Evolutionary conservation across 2,797 vertebrate genomes (phyloP).

Genomic region (Pyrocephalus nanus): DNA sequence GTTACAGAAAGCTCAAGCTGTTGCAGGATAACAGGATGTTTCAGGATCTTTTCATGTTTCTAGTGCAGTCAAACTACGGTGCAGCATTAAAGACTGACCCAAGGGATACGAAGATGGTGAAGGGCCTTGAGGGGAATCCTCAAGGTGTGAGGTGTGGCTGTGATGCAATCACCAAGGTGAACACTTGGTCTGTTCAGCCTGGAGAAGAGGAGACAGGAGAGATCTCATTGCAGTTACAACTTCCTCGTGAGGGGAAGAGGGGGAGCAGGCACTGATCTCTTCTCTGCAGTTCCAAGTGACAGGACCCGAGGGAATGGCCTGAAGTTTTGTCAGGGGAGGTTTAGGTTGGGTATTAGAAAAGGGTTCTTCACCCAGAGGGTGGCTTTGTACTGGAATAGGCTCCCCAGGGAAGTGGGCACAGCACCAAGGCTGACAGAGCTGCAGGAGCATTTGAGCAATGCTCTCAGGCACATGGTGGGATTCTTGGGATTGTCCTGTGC

Average conservation of each 20-base stretch:
- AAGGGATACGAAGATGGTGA: accelerated
- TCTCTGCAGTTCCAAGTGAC: too few species aligned
- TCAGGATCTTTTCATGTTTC: neutral
- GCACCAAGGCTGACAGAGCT: neutral
- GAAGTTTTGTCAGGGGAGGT: too few species aligned
- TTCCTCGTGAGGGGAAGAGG: neutral
- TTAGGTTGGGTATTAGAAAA: neutral
- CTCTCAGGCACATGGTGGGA: neutral
- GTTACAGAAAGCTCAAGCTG: neutral
- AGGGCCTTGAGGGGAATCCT: neutral
- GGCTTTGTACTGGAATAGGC: neutral
- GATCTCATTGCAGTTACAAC: neutral
- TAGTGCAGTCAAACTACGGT: accelerated
- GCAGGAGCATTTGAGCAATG: neutral
- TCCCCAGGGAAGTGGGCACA: neutral
- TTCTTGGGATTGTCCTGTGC: neutral
- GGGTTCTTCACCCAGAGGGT: neutral
- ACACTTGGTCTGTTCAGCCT: neutral
- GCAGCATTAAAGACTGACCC: accelerated
- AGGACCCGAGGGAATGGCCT: neutral
- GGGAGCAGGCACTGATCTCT: neutral
- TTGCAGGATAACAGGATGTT: neutral
- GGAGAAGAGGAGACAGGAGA: neutral
- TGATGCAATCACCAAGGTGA: too few species aligned
- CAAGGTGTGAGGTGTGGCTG: too few species aligned